Evolutionary conservation across 1,140 invertebrate species (phyloP).

Genomic region (Penaeus indicus): DNA sequence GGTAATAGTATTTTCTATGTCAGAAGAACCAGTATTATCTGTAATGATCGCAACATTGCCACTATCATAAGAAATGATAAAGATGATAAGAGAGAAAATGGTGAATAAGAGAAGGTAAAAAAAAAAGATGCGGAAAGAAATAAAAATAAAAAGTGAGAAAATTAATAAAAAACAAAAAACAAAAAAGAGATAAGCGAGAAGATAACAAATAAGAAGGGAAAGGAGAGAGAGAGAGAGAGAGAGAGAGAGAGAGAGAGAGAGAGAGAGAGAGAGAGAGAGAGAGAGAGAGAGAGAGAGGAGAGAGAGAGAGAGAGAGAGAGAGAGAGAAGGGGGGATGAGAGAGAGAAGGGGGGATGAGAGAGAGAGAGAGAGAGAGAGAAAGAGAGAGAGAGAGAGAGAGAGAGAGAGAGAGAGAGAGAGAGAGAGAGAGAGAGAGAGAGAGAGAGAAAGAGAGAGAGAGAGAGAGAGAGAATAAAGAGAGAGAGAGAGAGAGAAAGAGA

Average conservation of each 20-base stretch:
- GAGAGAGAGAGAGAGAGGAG: conserved; percentile 2
- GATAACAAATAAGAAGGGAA: too few species aligned
- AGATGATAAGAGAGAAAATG: neutral
- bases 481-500: neutral
- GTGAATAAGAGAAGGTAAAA: neutral
- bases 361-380: neutral
- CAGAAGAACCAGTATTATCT: neutral
- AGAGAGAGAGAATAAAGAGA: too few species aligned
- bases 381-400: too few species aligned
- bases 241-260: conserved; percentile 8
- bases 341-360: neutral
- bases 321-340: neutral
- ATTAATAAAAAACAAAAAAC: neutral
- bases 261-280: neutral
- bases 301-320: too few species aligned
- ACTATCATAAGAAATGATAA: neutral
- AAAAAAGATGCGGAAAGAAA: neutral
- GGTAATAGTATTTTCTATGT: neutral
- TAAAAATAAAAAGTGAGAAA: neutral
- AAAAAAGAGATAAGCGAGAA: neutral
- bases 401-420: neutral
- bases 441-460: neutral
- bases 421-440: neutral
- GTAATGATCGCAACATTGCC: neutral
- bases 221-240: conserved; percentile 17